phyloP scores from a whole-genome alignment of 2,113 vertebrate genomes.

The Etia nguti region DNA sequence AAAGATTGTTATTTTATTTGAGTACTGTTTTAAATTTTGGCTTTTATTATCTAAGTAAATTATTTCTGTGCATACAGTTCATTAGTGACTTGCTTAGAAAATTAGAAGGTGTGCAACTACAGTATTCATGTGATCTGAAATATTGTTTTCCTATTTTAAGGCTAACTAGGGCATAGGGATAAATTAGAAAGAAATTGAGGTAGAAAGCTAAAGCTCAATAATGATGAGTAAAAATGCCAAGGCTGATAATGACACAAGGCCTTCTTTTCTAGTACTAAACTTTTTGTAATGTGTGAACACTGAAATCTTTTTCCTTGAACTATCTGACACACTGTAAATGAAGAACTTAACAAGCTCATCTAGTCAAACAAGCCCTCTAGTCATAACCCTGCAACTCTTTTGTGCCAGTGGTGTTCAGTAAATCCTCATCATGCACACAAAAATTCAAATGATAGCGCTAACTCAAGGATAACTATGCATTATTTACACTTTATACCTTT shows the following conservation, averaged over 20 bases:
- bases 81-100: background rate
- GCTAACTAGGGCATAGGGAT: background rate
- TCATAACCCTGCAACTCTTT: background rate
- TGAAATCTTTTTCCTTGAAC: background rate
- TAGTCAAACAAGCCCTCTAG: background rate
- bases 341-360: background rate
- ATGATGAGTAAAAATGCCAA: conserved; percentile 1
- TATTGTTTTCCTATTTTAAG: background rate
- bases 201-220: background rate
- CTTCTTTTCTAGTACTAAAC: background rate
- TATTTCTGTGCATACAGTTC: background rate
- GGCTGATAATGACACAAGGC: background rate
- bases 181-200: background rate
- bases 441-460: background rate
- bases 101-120: background rate
- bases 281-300: background rate
- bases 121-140: background rate
- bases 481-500: background rate
- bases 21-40: background rate
- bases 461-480: background rate
- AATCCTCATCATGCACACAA: background rate
- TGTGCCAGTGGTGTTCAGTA: background rate
- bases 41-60: background rate
- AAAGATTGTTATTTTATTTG: background rate
- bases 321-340: background rate